phyloP scores from a whole-genome alignment of 2,888 invertebrate genomes.

The Lasioglossum calceatum region DNA sequence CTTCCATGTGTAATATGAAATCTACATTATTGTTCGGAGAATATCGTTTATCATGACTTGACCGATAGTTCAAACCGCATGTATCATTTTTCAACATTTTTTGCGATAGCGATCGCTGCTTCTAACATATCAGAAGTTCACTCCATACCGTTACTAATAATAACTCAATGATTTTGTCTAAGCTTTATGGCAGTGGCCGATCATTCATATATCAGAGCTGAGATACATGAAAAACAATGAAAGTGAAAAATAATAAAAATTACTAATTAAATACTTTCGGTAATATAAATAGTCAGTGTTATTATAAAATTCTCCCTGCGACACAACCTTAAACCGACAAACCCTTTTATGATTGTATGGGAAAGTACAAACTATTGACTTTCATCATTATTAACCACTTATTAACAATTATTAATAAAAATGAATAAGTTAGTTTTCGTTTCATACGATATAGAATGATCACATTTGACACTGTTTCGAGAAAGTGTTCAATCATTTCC shows the following conservation, averaged over 20 bases:
- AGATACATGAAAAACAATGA: neutral
- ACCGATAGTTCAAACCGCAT: conserved; percentile 41
- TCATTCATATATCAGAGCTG: too few relatives aligned
- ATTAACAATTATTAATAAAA: too few relatives aligned
- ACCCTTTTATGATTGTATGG: too few relatives aligned
- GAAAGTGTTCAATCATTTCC: too few relatives aligned
- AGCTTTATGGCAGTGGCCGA: neutral
- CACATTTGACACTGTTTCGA: too few relatives aligned
- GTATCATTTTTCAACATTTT: conserved; percentile 50
- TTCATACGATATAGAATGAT: too few relatives aligned
- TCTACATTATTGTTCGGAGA: conserved; percentile 4
- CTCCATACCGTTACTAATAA: neutral
- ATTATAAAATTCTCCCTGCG: too few relatives aligned
- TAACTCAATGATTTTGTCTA: conserved; percentile 4
- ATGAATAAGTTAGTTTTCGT: too few relatives aligned
- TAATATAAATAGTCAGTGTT: too few relatives aligned
- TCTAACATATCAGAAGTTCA: conserved; percentile 19
- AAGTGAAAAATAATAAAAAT: neutral
- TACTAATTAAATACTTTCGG: neutral
- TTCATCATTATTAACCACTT: too few relatives aligned
- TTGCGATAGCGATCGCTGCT: conserved; percentile 11
- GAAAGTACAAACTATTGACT: too few relatives aligned
- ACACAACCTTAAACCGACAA: too few relatives aligned
- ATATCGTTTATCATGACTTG: conserved; percentile 31
- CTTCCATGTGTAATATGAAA: neutral